Conservation (phyloP, 2,888 invertebrate species). For the Drosophila sordidapex region DNA sequence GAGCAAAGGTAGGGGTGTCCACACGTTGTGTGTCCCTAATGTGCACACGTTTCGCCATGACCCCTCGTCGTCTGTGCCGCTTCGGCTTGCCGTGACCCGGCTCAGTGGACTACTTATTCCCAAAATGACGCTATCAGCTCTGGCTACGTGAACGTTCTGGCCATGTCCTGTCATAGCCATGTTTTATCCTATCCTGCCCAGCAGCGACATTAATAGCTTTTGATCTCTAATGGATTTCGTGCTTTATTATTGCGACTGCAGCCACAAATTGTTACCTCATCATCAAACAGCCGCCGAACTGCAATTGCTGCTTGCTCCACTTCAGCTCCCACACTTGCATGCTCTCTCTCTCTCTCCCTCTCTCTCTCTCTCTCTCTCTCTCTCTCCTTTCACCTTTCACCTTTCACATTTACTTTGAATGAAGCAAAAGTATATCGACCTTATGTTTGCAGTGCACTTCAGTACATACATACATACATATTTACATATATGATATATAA, state of each 20-base stretch:
- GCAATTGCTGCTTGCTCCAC: slow-evolving; percentile 19
- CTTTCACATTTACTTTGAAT: background rate
- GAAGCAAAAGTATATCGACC: background rate
- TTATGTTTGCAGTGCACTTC: background rate
- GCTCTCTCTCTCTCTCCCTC: background rate
- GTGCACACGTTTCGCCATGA: slow-evolving; percentile 53
- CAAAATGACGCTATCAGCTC: slow-evolving; percentile 58
- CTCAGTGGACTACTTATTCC: slow-evolving; percentile 53
- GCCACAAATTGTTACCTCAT: slow-evolving; percentile 25
- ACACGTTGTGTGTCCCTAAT: slow-evolving; percentile 53
- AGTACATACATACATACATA: background rate
- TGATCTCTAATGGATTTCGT: slow-evolving; percentile 70
- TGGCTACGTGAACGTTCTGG: slow-evolving; percentile 43
- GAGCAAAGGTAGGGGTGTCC: background rate
- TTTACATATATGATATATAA: background rate
- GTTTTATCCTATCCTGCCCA: slow-evolving; percentile 2
- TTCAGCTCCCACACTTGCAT: slow-evolving; percentile 7
- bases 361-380: background rate
- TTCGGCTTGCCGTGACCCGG: background rate
- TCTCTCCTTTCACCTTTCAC: background rate
- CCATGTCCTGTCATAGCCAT: slow-evolving; percentile 12
- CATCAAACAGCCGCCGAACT: slow-evolving; percentile 29
- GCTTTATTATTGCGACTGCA: slow-evolving; percentile 54
- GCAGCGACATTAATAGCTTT: slow-evolving; percentile 58
- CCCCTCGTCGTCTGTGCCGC: background rate